These are phyloP conservation scores for Coelopa pilipes DNA, from an alignment of 2,888 invertebrate species.

Conservation along the genomic window DNA sequence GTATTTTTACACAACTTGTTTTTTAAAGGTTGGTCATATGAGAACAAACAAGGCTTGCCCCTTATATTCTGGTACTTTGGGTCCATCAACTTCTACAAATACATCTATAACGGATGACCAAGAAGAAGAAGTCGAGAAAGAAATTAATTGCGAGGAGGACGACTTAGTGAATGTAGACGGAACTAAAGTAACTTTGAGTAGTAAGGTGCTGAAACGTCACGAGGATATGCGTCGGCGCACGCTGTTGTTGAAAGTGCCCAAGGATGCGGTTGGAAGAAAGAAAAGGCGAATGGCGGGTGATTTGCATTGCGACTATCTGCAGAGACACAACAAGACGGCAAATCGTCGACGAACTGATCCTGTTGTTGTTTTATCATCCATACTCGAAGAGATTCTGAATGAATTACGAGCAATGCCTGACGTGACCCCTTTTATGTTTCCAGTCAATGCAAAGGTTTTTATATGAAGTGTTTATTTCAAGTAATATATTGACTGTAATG, in stretches of 20 bases:
- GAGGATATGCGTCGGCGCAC: constrained; percentile 87
- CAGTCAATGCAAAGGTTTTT: constrained; percentile 93
- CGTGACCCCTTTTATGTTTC: constrained; percentile 91
- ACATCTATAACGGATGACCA: constrained; percentile 84
- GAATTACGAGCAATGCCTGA: constrained; percentile 93
- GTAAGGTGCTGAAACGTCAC: constrained; percentile 87
- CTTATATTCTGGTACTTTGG: constrained; percentile 79
- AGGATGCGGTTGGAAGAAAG: constrained; percentile 75
- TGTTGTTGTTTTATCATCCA: constrained; percentile 90
- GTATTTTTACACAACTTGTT: neutral
- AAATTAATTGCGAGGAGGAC: constrained; percentile 79
- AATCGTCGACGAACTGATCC: constrained; percentile 96
- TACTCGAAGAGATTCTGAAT: constrained; percentile 90
- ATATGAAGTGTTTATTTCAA: constrained; percentile 21
- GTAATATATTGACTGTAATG: neutral
- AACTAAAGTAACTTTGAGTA: constrained; percentile 90
- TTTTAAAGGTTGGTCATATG: constrained; percentile 62
- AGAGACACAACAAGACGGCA: constrained; percentile 82
- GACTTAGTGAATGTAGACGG: constrained; percentile 94
- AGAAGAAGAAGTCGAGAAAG: constrained; percentile 77
- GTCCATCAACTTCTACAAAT: constrained; percentile 73
- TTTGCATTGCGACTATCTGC: constrained; percentile 89
- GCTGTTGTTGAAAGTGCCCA: constrained; percentile 81
- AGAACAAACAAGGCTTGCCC: constrained; percentile 98
- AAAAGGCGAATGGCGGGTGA: constrained; percentile 75